Percentiles rank a stretch among this genome's conserved stretches.
These are phyloP conservation scores for Prolemur simus DNA, from an alignment of 2,113 vertebrate species.

Conservation along the genomic window DNA sequence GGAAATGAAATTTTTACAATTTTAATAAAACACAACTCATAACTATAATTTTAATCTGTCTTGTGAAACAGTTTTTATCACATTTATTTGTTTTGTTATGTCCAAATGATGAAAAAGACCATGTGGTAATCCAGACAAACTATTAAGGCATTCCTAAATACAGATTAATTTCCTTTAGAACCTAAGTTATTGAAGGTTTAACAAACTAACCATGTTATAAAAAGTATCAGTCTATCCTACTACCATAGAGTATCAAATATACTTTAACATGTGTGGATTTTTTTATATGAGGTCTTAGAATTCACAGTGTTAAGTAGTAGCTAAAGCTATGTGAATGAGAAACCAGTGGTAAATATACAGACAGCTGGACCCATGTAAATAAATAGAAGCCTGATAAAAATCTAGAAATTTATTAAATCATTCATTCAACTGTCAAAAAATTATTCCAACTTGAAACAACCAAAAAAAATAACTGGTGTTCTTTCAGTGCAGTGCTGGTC, in stretches of 20 bases:
- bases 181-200: neutral
- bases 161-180: neutral
- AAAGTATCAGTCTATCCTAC: neutral
- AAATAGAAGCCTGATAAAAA: neutral
- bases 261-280: neutral
- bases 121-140: neutral
- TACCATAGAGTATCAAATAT: neutral
- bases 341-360: neutral
- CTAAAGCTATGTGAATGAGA: neutral
- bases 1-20: neutral
- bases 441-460: neutral
- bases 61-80: neutral
- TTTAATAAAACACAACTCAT: constrained; percentile 32
- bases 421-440: neutral
- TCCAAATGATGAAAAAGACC: neutral
- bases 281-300: neutral
- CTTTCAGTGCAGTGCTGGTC: neutral
- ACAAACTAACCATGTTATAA: neutral
- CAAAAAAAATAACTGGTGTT: neutral
- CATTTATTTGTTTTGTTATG: neutral
- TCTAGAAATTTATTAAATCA: neutral
- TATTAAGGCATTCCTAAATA: neutral
- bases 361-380: neutral
- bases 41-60: constrained; percentile 16
- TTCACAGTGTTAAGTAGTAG: neutral